Base-by-base conservation (phyloP, 2,797 vertebrate genomes). In the Macrochelys suwanniensis region DNA sequence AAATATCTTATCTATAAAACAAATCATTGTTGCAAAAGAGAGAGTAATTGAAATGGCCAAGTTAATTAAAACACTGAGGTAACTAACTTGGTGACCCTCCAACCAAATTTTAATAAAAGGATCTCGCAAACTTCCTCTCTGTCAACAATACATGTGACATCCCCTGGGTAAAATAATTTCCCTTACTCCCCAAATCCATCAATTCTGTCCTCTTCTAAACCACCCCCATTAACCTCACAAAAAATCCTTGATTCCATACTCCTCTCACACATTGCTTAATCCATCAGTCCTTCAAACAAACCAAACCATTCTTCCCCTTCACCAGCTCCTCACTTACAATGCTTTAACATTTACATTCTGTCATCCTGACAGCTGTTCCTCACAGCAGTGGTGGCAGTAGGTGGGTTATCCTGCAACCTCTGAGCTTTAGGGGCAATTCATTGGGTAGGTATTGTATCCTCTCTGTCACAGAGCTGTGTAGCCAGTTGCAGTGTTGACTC, bases 101-200 rank as follows among this genome's bases (percentile, higher is more conserved):
- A 87, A 45, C 54, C 74, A 89, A 89, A 95, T 25, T 12, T 53
- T 82, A 88, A 61, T 26, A 47, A 78, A 56, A 56, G 21, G 6
- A 85, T 91, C 0, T 0, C 33, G 78, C 1, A 0, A 17, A 45
- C 80, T 87, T 91, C 89, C 94, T 26, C 54, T 31, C 42, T 84
- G 28, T 80, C 57, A n/a, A 59, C 26, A 83, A 33, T 50, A 83
- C 0, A n/a, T n/a, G 61, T 65, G 61, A n/a, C 33, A 0, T 80
- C 5, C 6, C 3, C 26, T 0, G 0, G 31, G n/a, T 31, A 84
- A 93, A 77, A n/a, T 65, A 65, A n/a, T 65, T 65, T 65, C 61
- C 61, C 33, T n/a, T n/a, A 65, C 13, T 61, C 57, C 57, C 28
- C 57, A 33, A 15, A 61, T 61, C 12, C 5, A 61, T 61, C 28